phyloP scores from a whole-genome alignment of 2,797 vertebrate genomes.

The Enteromius radiatus region DNA sequence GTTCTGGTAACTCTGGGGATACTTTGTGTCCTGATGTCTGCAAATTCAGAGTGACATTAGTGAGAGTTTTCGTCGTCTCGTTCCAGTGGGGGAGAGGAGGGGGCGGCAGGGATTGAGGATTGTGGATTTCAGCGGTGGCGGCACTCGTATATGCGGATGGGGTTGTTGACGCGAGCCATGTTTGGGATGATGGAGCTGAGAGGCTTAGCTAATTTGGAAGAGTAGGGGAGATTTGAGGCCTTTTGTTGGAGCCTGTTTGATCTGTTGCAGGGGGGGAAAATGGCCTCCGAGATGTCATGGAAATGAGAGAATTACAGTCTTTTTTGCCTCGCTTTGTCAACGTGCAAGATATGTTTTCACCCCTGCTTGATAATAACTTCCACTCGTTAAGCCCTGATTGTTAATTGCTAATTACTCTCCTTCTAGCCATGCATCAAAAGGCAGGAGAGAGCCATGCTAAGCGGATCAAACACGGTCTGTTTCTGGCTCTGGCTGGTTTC shows the following conservation, averaged over 20 bases:
- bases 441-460: conserved; percentile 75
- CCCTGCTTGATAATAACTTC: conserved; percentile 68
- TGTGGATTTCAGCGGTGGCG: conserved; percentile 65
- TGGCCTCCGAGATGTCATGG: conserved; percentile 74
- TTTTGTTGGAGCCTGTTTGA: conserved; percentile 81
- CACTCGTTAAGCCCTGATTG: conserved; percentile 74
- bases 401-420: conserved; percentile 80
- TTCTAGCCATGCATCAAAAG: conserved; percentile 64
- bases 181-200: conserved; percentile 81
- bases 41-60: conserved; percentile 73
- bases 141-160: conserved; percentile 61
- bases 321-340: conserved; percentile 61
- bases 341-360: conserved; percentile 43
- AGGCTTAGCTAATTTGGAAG: conserved; percentile 85
- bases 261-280: conserved; percentile 70
- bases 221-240: conserved; percentile 75
- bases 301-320: conserved; percentile 74
- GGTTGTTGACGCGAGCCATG: conserved; percentile 76
- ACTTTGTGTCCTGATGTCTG: conserved; percentile 63
- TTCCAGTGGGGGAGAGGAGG: conserved; percentile 31
- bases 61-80: conserved; percentile 52
- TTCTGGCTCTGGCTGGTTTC: conserved; percentile 67
- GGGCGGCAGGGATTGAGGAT: conserved; percentile 51
- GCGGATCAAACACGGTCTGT: conserved; percentile 72
- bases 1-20: conserved; percentile 62